phyloP scores from a whole-genome alignment of 2,797 vertebrate genomes.

The Acipenser ruthenus region DNA sequence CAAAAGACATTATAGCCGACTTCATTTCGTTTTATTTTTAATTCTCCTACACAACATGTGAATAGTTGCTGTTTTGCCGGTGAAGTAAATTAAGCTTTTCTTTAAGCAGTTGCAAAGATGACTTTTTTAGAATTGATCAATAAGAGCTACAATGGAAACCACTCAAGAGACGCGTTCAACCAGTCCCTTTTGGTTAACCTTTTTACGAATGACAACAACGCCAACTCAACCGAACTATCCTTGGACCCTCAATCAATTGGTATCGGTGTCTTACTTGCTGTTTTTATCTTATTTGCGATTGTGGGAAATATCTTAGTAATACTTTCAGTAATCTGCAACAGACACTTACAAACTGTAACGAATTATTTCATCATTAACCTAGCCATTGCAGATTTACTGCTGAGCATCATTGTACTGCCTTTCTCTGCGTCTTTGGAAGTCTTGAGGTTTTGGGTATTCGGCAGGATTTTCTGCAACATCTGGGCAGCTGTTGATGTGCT shows the following conservation, averaged over 20 bases:
- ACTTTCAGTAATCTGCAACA: constrained; percentile 89
- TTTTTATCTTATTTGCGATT: constrained; percentile 83
- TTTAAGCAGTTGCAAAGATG: constrained; percentile 76
- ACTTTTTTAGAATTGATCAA: constrained; percentile 71
- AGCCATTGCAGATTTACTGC: constrained; percentile 86
- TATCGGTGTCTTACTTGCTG: constrained; percentile 75
- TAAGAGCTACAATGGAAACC: constrained; percentile 69
- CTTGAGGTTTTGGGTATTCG: constrained; percentile 90
- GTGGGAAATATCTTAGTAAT: constrained; percentile 93
- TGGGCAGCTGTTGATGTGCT: constrained; percentile 98
- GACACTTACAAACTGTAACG: constrained; percentile 87
- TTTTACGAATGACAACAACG: constrained; percentile 52
- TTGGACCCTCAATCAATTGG: constrained; percentile 72
- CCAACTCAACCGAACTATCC: constrained; percentile 57
- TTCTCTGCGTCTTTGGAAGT: constrained; percentile 94
- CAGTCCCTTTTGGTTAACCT: constrained; percentile 37
- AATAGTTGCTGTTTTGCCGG: constrained; percentile 15
- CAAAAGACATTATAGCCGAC: too few species aligned
- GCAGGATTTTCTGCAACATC: constrained; percentile 91
- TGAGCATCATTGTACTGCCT: constrained; percentile 85
- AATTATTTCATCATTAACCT: constrained; percentile 97
- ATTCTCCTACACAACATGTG: not conserved
- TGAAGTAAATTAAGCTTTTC: constrained; percentile 43
- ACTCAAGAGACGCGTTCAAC: constrained; percentile 47
- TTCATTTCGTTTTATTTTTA: too few species aligned